These are phyloP conservation scores for Melieria picta DNA, from an alignment of 2,888 invertebrate genomes.

Conservation along the genomic window DNA sequence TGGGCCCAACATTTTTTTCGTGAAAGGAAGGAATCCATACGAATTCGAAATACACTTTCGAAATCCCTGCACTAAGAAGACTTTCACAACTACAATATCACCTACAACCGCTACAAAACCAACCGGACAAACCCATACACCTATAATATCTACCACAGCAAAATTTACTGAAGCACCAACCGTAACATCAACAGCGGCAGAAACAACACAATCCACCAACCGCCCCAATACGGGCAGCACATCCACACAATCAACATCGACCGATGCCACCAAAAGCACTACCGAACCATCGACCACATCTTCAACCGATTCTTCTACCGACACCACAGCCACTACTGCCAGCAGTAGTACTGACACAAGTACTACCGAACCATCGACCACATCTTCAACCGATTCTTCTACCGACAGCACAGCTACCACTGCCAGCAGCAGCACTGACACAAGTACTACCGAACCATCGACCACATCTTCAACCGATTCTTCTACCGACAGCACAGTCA, in stretches of 20 bases:
- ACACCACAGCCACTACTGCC: no score
- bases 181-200: not conserved
- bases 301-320: no score
- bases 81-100: not conserved
- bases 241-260: not conserved
- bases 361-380: no score
- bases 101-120: not conserved
- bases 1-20: not conserved
- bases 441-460: no score
- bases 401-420: no score
- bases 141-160: not conserved
- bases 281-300: no score
- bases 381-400: no score
- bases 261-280: not conserved
- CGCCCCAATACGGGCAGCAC: not conserved
- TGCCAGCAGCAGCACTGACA: no score
- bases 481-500: no score
- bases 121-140: not conserved
- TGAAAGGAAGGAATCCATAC: not conserved
- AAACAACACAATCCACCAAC: constrained; percentile 1
- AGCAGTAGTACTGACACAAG: no score
- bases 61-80: constrained; percentile 12
- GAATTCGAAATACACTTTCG: constrained; percentile 14
- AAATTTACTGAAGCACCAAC: not conserved
- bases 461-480: no score